Evolutionary conservation across 1,140 invertebrate species (phyloP).

Genomic region (Batillaria attramentaria): DNA sequence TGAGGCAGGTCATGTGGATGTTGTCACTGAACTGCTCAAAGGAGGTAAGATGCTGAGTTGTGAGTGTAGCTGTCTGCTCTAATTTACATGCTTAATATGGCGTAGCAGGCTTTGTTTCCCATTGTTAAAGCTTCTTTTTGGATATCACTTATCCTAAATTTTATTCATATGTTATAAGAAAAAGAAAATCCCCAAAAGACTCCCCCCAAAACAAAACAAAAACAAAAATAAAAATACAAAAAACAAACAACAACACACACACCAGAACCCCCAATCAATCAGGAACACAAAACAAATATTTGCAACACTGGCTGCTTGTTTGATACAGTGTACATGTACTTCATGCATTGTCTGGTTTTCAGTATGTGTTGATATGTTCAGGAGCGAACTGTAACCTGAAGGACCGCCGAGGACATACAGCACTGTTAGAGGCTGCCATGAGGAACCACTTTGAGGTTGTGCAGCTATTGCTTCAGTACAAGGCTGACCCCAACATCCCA

Average conservation of each 20-base stretch:
- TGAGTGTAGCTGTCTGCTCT: no score
- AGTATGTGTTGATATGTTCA: slow-evolving; percentile 35
- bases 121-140: no score
- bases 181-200: no score
- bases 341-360: slow-evolving; percentile 1
- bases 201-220: no score
- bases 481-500: slow-evolving; percentile 57
- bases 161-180: slow-evolving; percentile 21
- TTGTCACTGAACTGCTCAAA: slow-evolving; percentile 56
- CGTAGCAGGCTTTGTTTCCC: no score
- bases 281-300: no score
- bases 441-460: slow-evolving; percentile 60
- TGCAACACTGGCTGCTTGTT: no score
- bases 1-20: slow-evolving; percentile 52
- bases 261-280: no score
- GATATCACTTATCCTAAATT: not conserved
- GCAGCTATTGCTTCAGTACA: slow-evolving; percentile 46
- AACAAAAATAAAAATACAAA: no score
- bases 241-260: no score
- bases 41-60: slow-evolving; percentile 62
- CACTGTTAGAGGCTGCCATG: slow-evolving; percentile 56
- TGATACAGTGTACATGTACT: no score
- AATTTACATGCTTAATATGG: no score
- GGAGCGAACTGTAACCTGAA: slow-evolving; percentile 60
- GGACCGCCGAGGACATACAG: slow-evolving; percentile 59